phyloP scores from a whole-genome alignment of 64 coral and sea anemone genomes.

The Orbicella faveolata region DNA sequence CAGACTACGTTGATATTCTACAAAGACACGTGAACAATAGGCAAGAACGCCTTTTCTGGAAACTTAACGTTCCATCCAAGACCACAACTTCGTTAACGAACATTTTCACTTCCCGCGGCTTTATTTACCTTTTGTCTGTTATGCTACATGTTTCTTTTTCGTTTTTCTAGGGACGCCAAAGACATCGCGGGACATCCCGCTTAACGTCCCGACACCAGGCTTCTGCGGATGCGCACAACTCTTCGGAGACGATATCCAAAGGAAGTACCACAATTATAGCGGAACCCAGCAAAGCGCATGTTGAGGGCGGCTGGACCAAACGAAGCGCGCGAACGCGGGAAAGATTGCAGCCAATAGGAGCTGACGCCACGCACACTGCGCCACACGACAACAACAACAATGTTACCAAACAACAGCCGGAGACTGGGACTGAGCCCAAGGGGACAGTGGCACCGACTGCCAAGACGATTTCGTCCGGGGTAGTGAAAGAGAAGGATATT shows the following conservation, averaged over 20 bases:
- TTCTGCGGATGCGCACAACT: background rate
- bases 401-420: background rate
- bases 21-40: too few species aligned
- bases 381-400: slow-evolving; percentile 49
- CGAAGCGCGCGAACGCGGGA: slow-evolving; percentile 69
- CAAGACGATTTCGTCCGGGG: slow-evolving; percentile 35
- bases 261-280: background rate
- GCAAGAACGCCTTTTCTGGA: too few species aligned
- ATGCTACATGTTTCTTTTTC: background rate
- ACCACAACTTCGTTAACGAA: too few species aligned
- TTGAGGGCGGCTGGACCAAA: slow-evolving; percentile 46
- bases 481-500: slow-evolving; percentile 24
- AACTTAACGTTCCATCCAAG: too few species aligned
- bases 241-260: background rate
- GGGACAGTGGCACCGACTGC: background rate
- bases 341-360: slow-evolving; percentile 70
- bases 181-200: slow-evolving; percentile 51
- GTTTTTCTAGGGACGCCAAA: slow-evolving; percentile 39
- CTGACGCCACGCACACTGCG: slow-evolving; percentile 28
- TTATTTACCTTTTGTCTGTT: background rate
- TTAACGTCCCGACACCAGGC: slow-evolving; percentile 52
- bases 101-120: too few species aligned
- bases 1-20: too few species aligned
- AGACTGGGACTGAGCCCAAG: background rate
- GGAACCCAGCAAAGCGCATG: slow-evolving; percentile 11